Conservation (phyloP, 2,888 invertebrate genomes). For the Drosophila eohydei region DNA sequence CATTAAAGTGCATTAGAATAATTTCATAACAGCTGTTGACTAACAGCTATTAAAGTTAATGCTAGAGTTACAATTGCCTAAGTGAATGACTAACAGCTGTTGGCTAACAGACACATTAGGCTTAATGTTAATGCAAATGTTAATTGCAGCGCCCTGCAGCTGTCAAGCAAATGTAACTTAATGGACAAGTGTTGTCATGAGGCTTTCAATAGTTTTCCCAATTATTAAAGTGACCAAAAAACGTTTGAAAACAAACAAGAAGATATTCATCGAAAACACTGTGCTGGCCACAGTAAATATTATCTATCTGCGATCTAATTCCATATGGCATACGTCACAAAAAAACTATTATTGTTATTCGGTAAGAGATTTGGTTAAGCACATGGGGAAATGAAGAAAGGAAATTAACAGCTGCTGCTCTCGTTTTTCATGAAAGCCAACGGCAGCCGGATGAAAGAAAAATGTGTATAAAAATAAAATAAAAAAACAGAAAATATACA, state of each 20-base stretch:
- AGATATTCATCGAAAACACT: background rate
- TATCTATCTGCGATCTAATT: slow-evolving; percentile 9
- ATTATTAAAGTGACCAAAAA: slow-evolving; percentile 1
- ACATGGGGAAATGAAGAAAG: slow-evolving; percentile 20
- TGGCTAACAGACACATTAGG: slow-evolving; percentile 1
- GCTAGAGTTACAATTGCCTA: background rate
- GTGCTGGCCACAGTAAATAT: background rate
- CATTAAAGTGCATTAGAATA: background rate
- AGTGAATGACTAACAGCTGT: slow-evolving; percentile 1
- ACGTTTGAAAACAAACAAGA: background rate
- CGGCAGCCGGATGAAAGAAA: slow-evolving; percentile 52
- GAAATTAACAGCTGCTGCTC: slow-evolving; percentile 67
- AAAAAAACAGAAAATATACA: slow-evolving; percentile 18
- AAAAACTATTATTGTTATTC: slow-evolving; percentile 16
- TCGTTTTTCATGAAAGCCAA: slow-evolving; percentile 56
- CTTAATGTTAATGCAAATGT: slow-evolving; percentile 6
- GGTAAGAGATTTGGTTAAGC: slow-evolving; percentile 18
- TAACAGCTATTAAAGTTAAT: background rate
- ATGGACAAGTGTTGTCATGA: slow-evolving; percentile 4
- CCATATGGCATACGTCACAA: slow-evolving; percentile 37
- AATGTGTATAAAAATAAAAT: slow-evolving; percentile 73
- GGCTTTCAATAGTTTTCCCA: background rate
- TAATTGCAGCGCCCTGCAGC: slow-evolving; percentile 7
- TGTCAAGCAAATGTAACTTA: background rate
- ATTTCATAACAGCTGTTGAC: slow-evolving; percentile 15